Base-by-base conservation (phyloP, 1,140 invertebrate genomes). In the Gonatopus flavifemur region DNA sequence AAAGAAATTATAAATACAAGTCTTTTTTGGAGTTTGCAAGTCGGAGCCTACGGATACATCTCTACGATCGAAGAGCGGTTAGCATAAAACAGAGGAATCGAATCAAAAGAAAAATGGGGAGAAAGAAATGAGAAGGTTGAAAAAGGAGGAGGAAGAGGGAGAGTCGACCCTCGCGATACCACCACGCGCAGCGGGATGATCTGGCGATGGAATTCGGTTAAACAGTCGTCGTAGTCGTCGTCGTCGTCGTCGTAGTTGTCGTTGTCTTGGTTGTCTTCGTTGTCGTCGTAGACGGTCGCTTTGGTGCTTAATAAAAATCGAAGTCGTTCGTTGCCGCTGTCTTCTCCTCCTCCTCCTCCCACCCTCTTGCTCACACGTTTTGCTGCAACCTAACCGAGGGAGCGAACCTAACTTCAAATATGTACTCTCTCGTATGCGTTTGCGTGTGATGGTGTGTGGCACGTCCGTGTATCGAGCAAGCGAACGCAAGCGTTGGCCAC, bases 221-320 rank as follows among this genome's bases (percentile, higher is more conserved):
- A 64, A 64, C 54, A 64, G 61, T 55, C 59, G 57, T 61, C 49
- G 52, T 38, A 22, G 25, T 8, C 16, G 13, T 13, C 41, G 36
- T 33, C 28, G 48, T 36, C 33, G 32, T 35, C 25, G 59, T 49
- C 41, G 59, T 45, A 37, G 60, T 48, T 55, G 50, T 58, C 57
- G 55, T 56, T n/a, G 25, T 8, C 16, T 10, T 13, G 36, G 36
- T 33, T 22, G 48, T 36, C 33, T 31, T 35, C 25, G 59, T 49
- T 38, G 59, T 45, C 37, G 60, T 48, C 56, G 50, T 58, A 56
- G 55, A 57, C 54, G 55, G 55, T 38, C n/a, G 49, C 35, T 42
- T 53, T 49, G 51, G 64, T 61, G 55, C 49, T 59, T 55, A 64
- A 64, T 64, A 65, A 65, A 65, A 65, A 65, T 59, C 58, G 43